Evolutionary conservation across 2,797 vertebrate genomes (phyloP).

Genomic region (Apogon hyalosoma): DNA sequence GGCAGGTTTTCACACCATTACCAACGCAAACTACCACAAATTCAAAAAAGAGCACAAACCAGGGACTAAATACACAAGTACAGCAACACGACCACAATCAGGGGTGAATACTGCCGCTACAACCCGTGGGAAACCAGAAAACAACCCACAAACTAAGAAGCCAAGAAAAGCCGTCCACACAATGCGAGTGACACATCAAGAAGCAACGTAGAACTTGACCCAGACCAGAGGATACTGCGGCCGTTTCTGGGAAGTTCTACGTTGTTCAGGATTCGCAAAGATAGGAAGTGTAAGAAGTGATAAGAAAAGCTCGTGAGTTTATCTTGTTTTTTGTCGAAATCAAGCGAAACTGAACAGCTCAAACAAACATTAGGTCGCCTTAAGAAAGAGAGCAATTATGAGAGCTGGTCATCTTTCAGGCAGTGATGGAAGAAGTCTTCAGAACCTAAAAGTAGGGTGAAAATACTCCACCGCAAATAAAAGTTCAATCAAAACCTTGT

Average conservation of each 20-base stretch:
- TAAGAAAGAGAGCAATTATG: no score
- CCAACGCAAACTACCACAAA: slow-evolving; percentile 32
- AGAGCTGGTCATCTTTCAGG: no score
- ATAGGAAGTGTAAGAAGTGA: slow-evolving; percentile 13
- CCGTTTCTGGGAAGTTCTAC: slow-evolving; percentile 36
- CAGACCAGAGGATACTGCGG: background rate
- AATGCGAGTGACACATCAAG: slow-evolving; percentile 41
- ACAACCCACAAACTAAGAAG: slow-evolving; percentile 37
- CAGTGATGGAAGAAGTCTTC: no score
- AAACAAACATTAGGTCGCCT: background rate
- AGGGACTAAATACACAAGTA: slow-evolving; percentile 32
- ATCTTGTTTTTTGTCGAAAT: slow-evolving; percentile 48
- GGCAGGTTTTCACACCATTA: slow-evolving; percentile 48
- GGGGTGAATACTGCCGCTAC: slow-evolving; percentile 13
- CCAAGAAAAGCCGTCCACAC: slow-evolving; percentile 46
- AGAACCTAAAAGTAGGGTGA: no score
- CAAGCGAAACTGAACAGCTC: background rate
- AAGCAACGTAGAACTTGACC: slow-evolving; percentile 44
- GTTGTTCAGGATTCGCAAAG: slow-evolving; percentile 13
- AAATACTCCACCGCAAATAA: no score
- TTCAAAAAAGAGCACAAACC: slow-evolving; percentile 43
- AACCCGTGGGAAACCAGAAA: slow-evolving; percentile 31
- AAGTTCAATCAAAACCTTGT: no score
- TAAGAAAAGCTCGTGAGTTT: slow-evolving; percentile 42
- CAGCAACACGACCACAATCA: slow-evolving; percentile 48